Evolutionary conservation across 30 jellyfish, hydroid and myxozoan species (phyloP), one percentile per base, ranked within the genome.

Genomic region (Chrysaora quinquecirrha): DNA sequence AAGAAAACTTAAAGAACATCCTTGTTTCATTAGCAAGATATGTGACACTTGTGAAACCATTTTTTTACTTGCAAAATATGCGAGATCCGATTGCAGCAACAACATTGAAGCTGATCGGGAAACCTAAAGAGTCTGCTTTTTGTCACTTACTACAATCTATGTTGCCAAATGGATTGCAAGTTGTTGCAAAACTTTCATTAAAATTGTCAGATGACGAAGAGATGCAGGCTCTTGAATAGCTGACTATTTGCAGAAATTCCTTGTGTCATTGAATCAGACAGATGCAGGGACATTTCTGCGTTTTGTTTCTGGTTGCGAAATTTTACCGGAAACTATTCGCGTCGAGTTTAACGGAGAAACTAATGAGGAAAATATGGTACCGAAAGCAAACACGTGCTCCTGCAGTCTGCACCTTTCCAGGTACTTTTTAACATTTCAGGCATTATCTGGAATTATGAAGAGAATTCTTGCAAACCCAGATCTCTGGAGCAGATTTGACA

Each of bases 1-100:
- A 47, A 50, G 83, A 71, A 71, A 71, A 20, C 31, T 50, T 71
- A 29, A 18, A 12, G 83, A 50, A 32, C 35, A 34, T n/a, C 34
- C 83, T 71, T 25, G 30, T 18, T 18, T 20, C 68, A 20, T 29
- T 30, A 25, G 29, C 75, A 24, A 71, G 73, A 34, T 71, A 71
- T 24, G 34, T 38, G 25, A 71, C 83, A 24, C 32, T 71, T 11
- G 73, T 71, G 38, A 71, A 38, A 32, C 83, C 83, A 71, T 71
- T 34, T 50, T 71, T 34, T 71, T 71, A 30, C 34, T 47, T 71
- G 71, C 50, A 71, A 32, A 23, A 20, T 9, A 71, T 71, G 29
- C 0, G 83, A 27, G 83, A 20, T 12, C 83, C 83, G 34, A 71
- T 34, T 32, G 25, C 31, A 32, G 71, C 20, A 32, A 30, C 50